Percentiles rank a stretch among this genome's conserved stretches.
Conservation (phyloP, 1,140 invertebrate species). For the Thalassaphorura encarpata region DNA sequence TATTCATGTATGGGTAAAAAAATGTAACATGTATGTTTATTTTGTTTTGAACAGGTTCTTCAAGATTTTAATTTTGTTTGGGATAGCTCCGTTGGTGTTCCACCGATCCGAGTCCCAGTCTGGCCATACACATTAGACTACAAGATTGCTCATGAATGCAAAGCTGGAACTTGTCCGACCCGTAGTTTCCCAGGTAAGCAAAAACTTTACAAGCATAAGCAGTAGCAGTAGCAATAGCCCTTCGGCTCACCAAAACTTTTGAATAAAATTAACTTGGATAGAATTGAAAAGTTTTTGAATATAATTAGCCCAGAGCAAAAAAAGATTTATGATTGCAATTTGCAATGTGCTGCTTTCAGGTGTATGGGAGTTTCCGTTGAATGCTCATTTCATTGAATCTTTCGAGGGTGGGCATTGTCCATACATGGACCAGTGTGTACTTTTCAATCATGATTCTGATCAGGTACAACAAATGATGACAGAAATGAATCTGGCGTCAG, state of each 20-base stretch:
- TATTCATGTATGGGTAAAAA: background rate
- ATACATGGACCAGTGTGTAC: constrained; percentile 84
- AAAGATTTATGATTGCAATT: too few relatives aligned
- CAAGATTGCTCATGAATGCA: constrained; percentile 83
- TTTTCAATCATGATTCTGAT: constrained; percentile 74
- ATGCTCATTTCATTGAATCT: constrained; percentile 77
- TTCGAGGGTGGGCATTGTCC: constrained; percentile 86
- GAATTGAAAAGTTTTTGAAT: too few relatives aligned
- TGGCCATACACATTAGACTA: constrained; percentile 92
- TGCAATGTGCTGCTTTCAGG: constrained; percentile 46
- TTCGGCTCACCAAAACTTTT: background rate
- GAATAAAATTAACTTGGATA: too few relatives aligned
- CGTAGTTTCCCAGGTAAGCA: constrained; percentile 71
- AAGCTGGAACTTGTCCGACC: constrained; percentile 79
- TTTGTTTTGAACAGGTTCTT: constrained; percentile 50
- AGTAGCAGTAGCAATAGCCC: background rate
- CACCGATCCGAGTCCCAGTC: constrained; percentile 67
- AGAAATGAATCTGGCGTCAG: too few relatives aligned
- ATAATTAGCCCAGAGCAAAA: too few relatives aligned
- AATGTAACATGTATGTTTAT: background rate
- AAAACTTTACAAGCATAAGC: constrained; percentile 13
- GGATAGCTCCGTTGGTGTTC: constrained; percentile 79
- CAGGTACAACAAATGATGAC: constrained; percentile 43
- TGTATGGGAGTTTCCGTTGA: constrained; percentile 88
- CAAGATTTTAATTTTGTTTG: constrained; percentile 87